Evolutionary conservation across 2,113 vertebrate species (phyloP).

Genomic region (Psilopsiagon aymara): DNA sequence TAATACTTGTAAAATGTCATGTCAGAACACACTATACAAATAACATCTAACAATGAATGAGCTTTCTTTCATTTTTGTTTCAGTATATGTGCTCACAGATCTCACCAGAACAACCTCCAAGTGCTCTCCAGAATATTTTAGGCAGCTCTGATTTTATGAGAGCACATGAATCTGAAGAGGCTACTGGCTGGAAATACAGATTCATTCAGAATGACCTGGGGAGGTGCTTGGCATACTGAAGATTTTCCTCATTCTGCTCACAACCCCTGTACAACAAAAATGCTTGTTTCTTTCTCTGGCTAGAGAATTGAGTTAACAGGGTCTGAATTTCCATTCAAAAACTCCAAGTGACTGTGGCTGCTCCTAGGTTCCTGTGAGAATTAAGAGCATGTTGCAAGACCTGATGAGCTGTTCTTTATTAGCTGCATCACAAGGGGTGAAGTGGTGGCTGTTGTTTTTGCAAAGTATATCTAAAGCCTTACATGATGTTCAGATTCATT

Average conservation of each 20-base stretch:
- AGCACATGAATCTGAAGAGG: neutral
- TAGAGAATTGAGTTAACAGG: neutral
- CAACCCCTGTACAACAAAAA: neutral
- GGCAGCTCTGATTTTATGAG: neutral
- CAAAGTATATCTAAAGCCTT: neutral
- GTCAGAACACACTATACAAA: neutral
- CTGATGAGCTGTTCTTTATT: neutral
- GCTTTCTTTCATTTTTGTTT: neutral
- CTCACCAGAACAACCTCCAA: neutral
- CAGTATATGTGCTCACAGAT: neutral
- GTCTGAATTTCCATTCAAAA: neutral
- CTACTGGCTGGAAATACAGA: neutral
- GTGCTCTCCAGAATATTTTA: neutral
- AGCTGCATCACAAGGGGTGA: neutral
- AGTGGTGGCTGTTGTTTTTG: neutral
- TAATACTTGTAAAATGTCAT: neutral
- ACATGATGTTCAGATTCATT: neutral
- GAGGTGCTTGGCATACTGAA: neutral
- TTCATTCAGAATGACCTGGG: neutral
- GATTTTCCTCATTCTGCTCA: neutral
- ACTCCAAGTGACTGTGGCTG: neutral
- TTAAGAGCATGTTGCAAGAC: neutral
- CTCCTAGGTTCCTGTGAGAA: neutral
- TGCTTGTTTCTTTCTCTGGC: neutral
- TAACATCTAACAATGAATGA: neutral